Conservation (phyloP, 2,113 vertebrate genomes). For the Etheostoma cragini region DNA sequence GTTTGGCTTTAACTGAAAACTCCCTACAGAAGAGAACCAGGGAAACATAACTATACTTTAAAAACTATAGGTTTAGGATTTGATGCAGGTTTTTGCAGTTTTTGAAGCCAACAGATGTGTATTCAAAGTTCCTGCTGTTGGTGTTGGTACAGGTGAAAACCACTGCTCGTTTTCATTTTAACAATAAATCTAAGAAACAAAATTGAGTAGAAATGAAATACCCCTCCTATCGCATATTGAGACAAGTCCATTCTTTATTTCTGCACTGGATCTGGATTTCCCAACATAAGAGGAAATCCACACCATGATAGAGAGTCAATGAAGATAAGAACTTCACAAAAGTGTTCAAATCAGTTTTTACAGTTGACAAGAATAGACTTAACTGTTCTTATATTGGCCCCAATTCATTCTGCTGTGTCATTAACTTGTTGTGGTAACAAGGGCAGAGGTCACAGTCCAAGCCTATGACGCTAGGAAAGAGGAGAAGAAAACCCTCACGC, state of each 20-base stretch:
- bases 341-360: neutral
- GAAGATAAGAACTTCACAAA: slow-evolving; percentile 10
- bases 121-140: neutral
- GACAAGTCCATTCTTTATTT: neutral
- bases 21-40: neutral
- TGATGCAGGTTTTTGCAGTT: neutral
- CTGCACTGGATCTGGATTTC: neutral
- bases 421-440: slow-evolving; percentile 72
- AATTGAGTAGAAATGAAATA: neutral
- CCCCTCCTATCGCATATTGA: neutral
- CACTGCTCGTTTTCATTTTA: neutral
- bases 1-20: slow-evolving; percentile 27
- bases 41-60: too few relatives aligned
- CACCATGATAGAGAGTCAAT: neutral
- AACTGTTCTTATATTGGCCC: slow-evolving; percentile 24
- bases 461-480: slow-evolving; percentile 22
- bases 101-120: neutral
- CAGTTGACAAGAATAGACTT: neutral
- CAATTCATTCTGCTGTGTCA: slow-evolving; percentile 58
- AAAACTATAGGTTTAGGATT: neutral
- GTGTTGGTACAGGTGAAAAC: neutral
- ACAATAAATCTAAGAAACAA: neutral
- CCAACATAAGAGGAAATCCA: neutral
- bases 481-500: slow-evolving; percentile 33
- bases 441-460: slow-evolving; percentile 54